Evolutionary conservation across 2,888 invertebrate genomes (phyloP).

Genomic region (Nipponacmea schrenckii): DNA sequence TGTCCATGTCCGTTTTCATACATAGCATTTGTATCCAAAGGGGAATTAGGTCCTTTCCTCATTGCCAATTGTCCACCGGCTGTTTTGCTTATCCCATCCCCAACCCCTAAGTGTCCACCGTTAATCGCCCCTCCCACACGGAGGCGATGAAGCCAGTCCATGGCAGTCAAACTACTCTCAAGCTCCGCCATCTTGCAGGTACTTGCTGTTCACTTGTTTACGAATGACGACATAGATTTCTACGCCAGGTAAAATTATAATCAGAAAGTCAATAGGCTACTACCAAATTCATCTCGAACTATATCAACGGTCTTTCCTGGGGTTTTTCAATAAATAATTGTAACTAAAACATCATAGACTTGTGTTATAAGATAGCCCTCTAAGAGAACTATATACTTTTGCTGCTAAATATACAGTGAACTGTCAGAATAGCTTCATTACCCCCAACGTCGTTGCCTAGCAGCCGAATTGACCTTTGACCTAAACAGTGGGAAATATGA

Average conservation of each 20-base stretch:
- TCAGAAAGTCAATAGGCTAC: too few species aligned
- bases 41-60: conserved; percentile 60
- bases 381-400: too few species aligned
- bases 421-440: conserved; percentile 41
- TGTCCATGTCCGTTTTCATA: conserved; percentile 48
- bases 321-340: neutral
- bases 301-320: too few species aligned
- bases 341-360: neutral
- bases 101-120: conserved; percentile 37
- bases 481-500: conserved; percentile 36
- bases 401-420: conserved; percentile 16
- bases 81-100: conserved; percentile 42
- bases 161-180: conserved; percentile 70
- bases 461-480: conserved; percentile 55
- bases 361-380: neutral
- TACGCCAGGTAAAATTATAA: conserved; percentile 12
- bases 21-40: conserved; percentile 57
- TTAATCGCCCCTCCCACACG: conserved; percentile 63
- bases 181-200: conserved; percentile 66
- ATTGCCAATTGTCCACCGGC: conserved; percentile 54
- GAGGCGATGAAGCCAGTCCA: conserved; percentile 71
- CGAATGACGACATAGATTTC: conserved; percentile 30
- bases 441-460: conserved; percentile 54
- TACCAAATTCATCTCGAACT: too few species aligned
- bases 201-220: conserved; percentile 15